Percentiles rank a stretch among this genome's conserved stretches.
Conservation (phyloP, 30 jellyfish, hydroid and myxozoan species). For the Euphysa ruthae region DNA sequence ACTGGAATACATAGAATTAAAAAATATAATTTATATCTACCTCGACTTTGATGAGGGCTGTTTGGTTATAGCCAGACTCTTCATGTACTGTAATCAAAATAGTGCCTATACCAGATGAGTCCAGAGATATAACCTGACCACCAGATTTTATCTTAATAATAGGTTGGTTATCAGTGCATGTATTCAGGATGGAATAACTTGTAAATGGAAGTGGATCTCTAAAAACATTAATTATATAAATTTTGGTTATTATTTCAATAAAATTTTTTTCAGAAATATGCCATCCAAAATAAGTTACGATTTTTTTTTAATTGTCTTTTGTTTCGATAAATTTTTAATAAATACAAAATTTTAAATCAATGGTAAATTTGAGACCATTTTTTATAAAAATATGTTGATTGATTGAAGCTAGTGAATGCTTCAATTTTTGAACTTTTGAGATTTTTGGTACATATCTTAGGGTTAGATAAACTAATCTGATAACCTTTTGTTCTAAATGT, state of each 20-base stretch:
- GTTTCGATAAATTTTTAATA: too few relatives aligned
- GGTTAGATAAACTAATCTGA: too few relatives aligned
- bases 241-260: slow-evolving; percentile 44
- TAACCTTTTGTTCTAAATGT: too few relatives aligned
- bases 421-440: too few relatives aligned
- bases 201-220: slow-evolving; percentile 13
- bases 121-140: slow-evolving; percentile 48
- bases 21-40: slow-evolving; percentile 2
- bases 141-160: slow-evolving; percentile 25
- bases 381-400: too few relatives aligned
- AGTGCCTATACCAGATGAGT: slow-evolving; percentile 67
- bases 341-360: too few relatives aligned
- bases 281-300: too few relatives aligned
- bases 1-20: neutral
- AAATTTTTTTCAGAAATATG: slow-evolving; percentile 42
- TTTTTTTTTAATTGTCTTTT: too few relatives aligned
- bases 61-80: slow-evolving; percentile 78
- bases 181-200: neutral
- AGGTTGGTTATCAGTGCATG: neutral
- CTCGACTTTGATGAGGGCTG: slow-evolving; percentile 71
- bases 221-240: neutral
- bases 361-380: too few relatives aligned
- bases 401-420: too few relatives aligned
- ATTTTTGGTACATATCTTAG: too few relatives aligned
- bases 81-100: slow-evolving; percentile 69